Conservation (phyloP, 2,888 invertebrate species). For the Parnassius orleans region DNA sequence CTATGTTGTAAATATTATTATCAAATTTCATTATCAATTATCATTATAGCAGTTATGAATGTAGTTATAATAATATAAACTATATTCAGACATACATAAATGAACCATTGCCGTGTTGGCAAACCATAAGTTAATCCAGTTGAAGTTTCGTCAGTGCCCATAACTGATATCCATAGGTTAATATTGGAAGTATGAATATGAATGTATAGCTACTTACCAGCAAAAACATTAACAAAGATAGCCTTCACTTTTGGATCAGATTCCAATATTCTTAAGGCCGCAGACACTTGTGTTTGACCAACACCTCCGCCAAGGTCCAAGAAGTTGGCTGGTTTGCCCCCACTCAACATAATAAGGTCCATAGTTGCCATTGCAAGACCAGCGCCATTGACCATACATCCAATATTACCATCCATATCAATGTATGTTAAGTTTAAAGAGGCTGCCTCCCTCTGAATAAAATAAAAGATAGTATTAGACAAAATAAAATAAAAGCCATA, state of each 20-base stretch:
- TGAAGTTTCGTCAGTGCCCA: no score
- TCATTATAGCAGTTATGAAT: no score
- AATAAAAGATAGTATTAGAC: conserved; percentile 23
- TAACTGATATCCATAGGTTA: no score
- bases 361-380: conserved; percentile 99
- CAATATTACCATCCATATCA: conserved; percentile 98
- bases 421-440: conserved; percentile 97
- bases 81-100: no score
- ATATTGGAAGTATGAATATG: not conserved
- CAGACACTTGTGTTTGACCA: conserved; percentile 94
- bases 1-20: no score
- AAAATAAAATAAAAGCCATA: not conserved
- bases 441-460: conserved; percentile 88
- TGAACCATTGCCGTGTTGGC: no score
- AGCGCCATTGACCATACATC: conserved; percentile 98
- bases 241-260: conserved; percentile 94
- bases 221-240: conserved; percentile 99
- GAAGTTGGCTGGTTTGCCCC: conserved; percentile 98
- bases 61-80: no score
- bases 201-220: conserved; percentile 65
- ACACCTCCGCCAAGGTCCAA: conserved; percentile 98
- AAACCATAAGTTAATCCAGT: no score
- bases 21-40: no score
- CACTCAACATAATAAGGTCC: conserved; percentile 98
- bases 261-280: conserved; percentile 95